Conservation (phyloP, 2,797 vertebrate genomes). For the Rachycentron canadum region DNA sequence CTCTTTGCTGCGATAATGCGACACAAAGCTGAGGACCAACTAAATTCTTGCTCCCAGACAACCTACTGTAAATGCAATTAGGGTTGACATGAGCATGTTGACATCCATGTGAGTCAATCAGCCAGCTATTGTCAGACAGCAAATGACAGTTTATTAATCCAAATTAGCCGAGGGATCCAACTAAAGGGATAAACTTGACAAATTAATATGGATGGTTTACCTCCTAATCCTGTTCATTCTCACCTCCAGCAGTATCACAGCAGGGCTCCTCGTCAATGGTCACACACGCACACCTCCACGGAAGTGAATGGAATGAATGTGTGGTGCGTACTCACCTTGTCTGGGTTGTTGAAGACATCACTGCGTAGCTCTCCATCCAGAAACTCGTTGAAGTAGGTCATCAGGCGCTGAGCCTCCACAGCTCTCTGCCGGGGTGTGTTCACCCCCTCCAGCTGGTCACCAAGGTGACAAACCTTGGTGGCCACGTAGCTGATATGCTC, state of each 20-base stretch:
- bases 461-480: constrained; percentile 99
- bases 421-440: constrained; percentile 99
- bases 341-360: constrained; percentile 98
- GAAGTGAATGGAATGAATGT: constrained; percentile 33
- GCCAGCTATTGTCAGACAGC: constrained; percentile 76
- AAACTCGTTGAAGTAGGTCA: constrained; percentile 99
- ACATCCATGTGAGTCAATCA: constrained; percentile 83
- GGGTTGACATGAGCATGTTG: constrained; percentile 80
- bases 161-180: constrained; percentile 82
- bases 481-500: constrained; percentile 99
- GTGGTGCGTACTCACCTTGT: constrained; percentile 87
- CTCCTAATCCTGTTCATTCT: constrained; percentile 80
- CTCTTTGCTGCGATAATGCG: constrained; percentile 58
- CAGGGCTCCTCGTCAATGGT: constrained; percentile 58
- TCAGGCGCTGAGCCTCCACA: constrained; percentile 98
- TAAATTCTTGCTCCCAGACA: constrained; percentile 67
- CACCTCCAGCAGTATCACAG: constrained; percentile 77
- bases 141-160: constrained; percentile 83
- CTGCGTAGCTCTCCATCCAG: constrained; percentile 98
- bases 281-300: constrained; percentile 41
- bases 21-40: constrained; percentile 66
- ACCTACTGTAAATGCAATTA: constrained; percentile 78
- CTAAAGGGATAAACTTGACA: constrained; percentile 83
- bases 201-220: constrained; percentile 81
- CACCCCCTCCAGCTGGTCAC: constrained; percentile 98